Base-by-base conservation (phyloP, 2,797 vertebrate genomes). In the Manis javanica region DNA sequence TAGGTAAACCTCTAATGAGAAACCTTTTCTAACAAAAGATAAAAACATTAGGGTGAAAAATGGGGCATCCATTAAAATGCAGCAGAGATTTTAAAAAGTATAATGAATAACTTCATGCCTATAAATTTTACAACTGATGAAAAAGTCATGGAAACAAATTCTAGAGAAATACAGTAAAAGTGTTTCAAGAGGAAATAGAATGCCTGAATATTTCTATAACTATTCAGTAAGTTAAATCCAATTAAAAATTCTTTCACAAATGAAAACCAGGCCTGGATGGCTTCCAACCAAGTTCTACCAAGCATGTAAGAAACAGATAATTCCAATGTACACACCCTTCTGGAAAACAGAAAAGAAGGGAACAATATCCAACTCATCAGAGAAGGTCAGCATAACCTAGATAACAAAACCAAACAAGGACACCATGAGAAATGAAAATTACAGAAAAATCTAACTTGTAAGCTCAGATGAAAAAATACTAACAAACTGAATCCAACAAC, bases 181-280 rank as follows among this genome's bases (percentile, higher is more conserved):
- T 39, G 31, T 81, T 49, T 82, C n/a, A 37, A 64, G 26, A 87
- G 10, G 24, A 83, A 92, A 77, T 24, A 63, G 55, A 55, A 66
- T 31, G 85, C 14, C 7, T 37, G 11, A 86, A 49, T 95, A 91
- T 74, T 88, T 91, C 74, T 59, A 72, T 29, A 87, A 71, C 26
- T 3, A 63, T 57, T 59, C 31, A 95, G 21, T 53, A 59, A 74
- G 74, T 23, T 59, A 39, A 89, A 74, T 39, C 34, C 69, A 94
- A 59, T 42, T 37, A 77, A 53, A 66, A 90, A 71, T 51, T n/a
- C 69, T 66, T 84, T 88, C 34, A 64, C 66, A 89, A 96, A 92
- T 15, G 55, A 55, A 95, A 95, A 94, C 15, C 11, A 10, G 82
- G 61, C 37, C 42, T 75, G 49, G 39, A 64, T 68, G 31, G 39